Conservation (phyloP, 1,140 invertebrate species). For the Bombus fervidus region DNA sequence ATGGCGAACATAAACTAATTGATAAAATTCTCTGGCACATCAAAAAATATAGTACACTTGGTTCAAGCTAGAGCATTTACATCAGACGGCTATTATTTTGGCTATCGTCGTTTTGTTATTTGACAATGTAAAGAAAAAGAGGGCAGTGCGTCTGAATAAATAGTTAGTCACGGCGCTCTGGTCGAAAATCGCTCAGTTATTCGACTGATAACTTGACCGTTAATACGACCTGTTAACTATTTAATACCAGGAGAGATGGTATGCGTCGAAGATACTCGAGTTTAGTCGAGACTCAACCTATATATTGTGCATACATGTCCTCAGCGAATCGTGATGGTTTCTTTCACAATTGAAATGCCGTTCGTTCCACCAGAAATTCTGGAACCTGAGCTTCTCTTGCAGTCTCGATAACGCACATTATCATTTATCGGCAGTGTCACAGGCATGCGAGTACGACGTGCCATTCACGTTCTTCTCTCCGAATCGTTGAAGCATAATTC, state of each 20-base stretch:
- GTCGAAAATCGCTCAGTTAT: no score
- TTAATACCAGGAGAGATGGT: background rate
- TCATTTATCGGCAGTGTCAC: slow-evolving; percentile 45
- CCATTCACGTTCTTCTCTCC: slow-evolving; percentile 33
- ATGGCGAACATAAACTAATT: no score
- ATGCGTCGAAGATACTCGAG: background rate
- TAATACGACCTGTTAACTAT: background rate
- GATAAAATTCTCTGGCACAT: no score
- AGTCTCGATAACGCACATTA: slow-evolving; percentile 51
- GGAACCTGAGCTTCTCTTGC: slow-evolving; percentile 17
- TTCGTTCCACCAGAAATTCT: slow-evolving; percentile 20
- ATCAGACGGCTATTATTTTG: no score
- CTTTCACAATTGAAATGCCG: background rate
- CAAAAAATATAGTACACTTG: no score
- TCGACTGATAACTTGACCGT: no score
- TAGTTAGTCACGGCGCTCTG: no score
- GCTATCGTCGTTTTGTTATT: no score
- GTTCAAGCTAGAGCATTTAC: no score
- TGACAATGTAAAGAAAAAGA: no score
- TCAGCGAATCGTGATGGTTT: background rate
- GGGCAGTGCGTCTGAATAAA: no score
- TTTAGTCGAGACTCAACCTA: background rate
- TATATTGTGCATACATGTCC: background rate
- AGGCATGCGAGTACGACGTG: slow-evolving; percentile 34
- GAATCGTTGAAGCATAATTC: slow-evolving; percentile 44